Conservation (phyloP, 1,140 invertebrate genomes). For the Pogonognathellus flavescens region DNA sequence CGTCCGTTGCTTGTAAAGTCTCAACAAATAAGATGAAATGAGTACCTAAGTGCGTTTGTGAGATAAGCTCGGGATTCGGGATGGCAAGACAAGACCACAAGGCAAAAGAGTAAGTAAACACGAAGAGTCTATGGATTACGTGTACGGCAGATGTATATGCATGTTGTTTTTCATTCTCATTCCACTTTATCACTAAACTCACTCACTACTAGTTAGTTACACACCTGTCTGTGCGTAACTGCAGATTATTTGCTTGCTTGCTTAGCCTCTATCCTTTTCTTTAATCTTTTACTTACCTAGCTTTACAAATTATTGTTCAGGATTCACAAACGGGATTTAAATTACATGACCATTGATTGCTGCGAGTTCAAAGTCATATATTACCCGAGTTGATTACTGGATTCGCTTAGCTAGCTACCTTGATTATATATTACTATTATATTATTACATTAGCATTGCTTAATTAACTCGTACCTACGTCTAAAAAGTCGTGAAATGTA, state of each 20-base stretch:
- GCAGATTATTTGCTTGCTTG: background rate
- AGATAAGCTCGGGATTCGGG: no score
- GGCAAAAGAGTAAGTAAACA: no score
- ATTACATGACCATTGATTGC: constrained; percentile 44
- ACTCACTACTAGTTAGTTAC: background rate
- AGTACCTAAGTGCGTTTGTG: no score
- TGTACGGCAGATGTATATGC: no score
- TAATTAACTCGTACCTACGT: background rate
- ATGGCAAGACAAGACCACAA: no score
- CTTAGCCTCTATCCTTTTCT: background rate
- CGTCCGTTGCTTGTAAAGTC: no score
- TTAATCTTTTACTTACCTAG: no score
- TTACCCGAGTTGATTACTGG: constrained; percentile 11
- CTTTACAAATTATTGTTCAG: constrained; percentile 3
- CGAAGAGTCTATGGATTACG: no score
- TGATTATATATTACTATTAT: background rate
- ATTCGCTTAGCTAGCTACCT: background rate
- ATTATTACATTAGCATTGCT: background rate
- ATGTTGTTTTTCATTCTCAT: background rate
- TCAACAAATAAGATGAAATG: no score
- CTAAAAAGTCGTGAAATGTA: constrained; percentile 7
- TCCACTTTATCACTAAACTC: background rate
- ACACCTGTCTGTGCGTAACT: constrained; percentile 1
- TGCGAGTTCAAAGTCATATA: constrained; percentile 34
- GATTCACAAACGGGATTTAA: constrained; percentile 42